Percentiles rank a stretch among this genome's conserved stretches.
phyloP scores from a whole-genome alignment of 2,888 invertebrate species.

The Helobdella robusta region DNA sequence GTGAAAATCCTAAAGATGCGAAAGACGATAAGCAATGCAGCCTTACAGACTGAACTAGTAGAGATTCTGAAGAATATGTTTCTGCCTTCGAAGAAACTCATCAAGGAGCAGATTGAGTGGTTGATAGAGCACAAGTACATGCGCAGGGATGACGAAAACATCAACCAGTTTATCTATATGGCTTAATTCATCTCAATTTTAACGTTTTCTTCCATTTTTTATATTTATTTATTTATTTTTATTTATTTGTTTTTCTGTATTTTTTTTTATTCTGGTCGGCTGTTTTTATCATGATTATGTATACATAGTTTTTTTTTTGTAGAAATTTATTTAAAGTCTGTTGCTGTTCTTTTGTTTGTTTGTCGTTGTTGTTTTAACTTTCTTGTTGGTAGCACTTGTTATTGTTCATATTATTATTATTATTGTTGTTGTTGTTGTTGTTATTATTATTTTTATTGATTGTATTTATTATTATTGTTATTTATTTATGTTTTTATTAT shows the following conservation, averaged over 20 bases:
- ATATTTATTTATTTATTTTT: neutral
- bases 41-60: slow-evolving; percentile 89
- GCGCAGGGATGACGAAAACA: slow-evolving; percentile 88
- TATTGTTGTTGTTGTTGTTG: too few species aligned
- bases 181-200: slow-evolving; percentile 55
- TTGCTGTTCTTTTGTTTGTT: too few species aligned
- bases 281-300: neutral
- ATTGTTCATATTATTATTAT: too few species aligned
- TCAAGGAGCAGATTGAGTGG: slow-evolving; percentile 99
- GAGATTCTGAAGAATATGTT: slow-evolving; percentile 99
- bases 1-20: slow-evolving; percentile 98
- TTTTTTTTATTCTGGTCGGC: neutral
- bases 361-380: too few species aligned
- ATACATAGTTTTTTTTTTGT: slow-evolving; percentile 18
- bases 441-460: too few species aligned
- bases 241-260: slow-evolving; percentile 3
- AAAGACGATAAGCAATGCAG: slow-evolving; percentile 82
- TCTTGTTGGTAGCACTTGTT: too few species aligned
- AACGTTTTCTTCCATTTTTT: neutral
- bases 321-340: too few species aligned
- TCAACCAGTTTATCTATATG: slow-evolving; percentile 95
- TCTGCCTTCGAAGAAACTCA: slow-evolving; percentile 95
- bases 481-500: too few species aligned
- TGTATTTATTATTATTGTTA: too few species aligned
- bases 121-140: slow-evolving; percentile 97